Evolutionary conservation across 2,797 vertebrate genomes (phyloP).

Genomic region (Clarias pachynema): DNA sequence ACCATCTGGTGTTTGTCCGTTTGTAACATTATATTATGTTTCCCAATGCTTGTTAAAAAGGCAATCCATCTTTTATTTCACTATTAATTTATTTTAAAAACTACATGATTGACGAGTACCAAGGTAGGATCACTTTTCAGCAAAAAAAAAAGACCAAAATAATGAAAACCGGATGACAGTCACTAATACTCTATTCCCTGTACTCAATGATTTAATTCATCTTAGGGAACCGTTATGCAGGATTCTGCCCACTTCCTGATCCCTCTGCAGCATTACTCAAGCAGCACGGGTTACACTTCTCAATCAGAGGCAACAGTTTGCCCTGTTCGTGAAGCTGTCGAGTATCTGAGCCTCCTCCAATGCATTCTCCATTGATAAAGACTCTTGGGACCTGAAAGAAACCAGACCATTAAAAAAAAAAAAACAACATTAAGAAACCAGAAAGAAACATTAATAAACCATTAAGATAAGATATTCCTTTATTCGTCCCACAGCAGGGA

Average conservation of each 20-base stretch:
- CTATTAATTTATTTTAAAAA: not conserved
- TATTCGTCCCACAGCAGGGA: no score
- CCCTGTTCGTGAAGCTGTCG: conserved; percentile 87
- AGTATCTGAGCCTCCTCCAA: conserved; percentile 91
- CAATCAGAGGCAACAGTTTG: conserved; percentile 83
- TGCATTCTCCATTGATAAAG: conserved; percentile 91
- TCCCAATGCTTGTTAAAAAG: not conserved
- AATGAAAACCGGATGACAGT: not conserved
- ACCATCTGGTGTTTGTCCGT: not conserved
- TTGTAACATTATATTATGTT: not conserved
- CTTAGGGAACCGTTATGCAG: conserved; percentile 61
- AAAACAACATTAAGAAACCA: not conserved
- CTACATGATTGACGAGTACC: not conserved
- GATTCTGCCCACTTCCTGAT: conserved; percentile 67
- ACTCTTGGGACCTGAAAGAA: conserved; percentile 85
- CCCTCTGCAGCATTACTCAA: conserved; percentile 60
- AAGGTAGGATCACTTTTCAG: not conserved
- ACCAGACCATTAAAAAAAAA: not conserved
- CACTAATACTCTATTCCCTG: no score
- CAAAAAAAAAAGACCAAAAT: not conserved
- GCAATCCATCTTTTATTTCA: not conserved
- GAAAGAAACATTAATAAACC: not conserved
- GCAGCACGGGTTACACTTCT: conserved; percentile 80
- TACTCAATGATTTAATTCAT: not conserved
- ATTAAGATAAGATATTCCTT: no score